Conservation (phyloP, 1,140 invertebrate genomes). For the Ylistrum balloti region DNA sequence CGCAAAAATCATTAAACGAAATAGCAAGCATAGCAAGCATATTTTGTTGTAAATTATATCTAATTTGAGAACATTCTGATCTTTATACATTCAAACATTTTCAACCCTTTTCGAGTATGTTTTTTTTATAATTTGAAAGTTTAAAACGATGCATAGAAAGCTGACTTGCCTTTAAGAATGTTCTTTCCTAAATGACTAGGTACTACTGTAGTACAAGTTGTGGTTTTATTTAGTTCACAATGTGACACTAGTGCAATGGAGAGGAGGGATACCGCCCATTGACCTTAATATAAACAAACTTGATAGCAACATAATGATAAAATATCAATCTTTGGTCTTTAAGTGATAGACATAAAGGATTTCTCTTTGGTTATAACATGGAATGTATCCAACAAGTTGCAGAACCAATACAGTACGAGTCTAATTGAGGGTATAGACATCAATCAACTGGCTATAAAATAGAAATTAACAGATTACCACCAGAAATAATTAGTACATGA, state of each 20-base stretch:
- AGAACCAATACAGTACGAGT: neutral
- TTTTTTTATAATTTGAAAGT: no score
- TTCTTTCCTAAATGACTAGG: neutral
- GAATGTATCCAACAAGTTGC: constrained; percentile 25
- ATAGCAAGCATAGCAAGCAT: no score
- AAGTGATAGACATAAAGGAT: neutral
- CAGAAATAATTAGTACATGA: no score
- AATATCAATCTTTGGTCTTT: neutral
- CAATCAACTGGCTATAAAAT: no score
- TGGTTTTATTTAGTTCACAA: constrained; percentile 24
- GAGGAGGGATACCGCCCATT: neutral
- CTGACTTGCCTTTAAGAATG: neutral
- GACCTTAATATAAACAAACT: neutral
- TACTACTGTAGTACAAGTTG: neutral
- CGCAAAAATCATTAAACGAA: no score
- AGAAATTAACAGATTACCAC: no score
- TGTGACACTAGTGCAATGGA: neutral
- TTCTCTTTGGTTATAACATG: neutral
- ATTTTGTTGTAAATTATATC: no score
- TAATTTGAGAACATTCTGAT: no score
- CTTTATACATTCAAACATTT: no score
- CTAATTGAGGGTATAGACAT: no score
- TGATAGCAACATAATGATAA: neutral
- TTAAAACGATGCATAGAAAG: no score
- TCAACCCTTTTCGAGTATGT: no score